Conservation (phyloP, 1,140 invertebrate genomes). For the Sarcophaga peregrina region DNA sequence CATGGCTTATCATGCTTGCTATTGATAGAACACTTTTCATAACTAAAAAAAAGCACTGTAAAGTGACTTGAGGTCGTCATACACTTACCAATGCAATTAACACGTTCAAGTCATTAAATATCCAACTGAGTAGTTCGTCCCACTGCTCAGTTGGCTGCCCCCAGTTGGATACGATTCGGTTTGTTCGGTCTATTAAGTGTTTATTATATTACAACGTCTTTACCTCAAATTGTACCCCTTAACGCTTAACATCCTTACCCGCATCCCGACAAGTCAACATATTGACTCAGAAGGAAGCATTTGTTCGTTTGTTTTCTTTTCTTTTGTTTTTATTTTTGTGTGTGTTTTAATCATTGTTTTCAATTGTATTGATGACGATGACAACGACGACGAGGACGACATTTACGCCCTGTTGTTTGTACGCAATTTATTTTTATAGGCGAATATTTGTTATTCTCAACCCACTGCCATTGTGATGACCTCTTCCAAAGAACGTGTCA, state of each 20-base stretch:
- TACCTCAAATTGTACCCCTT: background rate
- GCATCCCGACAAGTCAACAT: background rate
- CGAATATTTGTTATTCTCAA: background rate
- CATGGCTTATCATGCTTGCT: no score
- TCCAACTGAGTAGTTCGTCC: background rate
- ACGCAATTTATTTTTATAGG: background rate
- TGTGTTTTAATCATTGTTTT: background rate
- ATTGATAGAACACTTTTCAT: no score
- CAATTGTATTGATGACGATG: background rate
- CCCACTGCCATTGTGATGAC: background rate
- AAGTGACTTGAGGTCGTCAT: background rate
- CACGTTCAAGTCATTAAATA: background rate
- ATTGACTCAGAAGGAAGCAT: no score
- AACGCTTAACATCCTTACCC: background rate
- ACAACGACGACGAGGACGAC: background rate
- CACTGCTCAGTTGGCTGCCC: background rate
- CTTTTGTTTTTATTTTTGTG: background rate
- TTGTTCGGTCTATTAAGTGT: conserved; percentile 5
- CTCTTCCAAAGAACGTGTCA: background rate
- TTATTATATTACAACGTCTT: conserved; percentile 1
- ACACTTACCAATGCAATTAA: background rate
- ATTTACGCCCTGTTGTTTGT: conserved; percentile 8
- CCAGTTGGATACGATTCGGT: background rate
- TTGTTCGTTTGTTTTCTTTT: no score
- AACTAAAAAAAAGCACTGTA: no score